phyloP scores from a whole-genome alignment of 2,888 invertebrate species.

The Sinopyrophorus schimmeli region DNA sequence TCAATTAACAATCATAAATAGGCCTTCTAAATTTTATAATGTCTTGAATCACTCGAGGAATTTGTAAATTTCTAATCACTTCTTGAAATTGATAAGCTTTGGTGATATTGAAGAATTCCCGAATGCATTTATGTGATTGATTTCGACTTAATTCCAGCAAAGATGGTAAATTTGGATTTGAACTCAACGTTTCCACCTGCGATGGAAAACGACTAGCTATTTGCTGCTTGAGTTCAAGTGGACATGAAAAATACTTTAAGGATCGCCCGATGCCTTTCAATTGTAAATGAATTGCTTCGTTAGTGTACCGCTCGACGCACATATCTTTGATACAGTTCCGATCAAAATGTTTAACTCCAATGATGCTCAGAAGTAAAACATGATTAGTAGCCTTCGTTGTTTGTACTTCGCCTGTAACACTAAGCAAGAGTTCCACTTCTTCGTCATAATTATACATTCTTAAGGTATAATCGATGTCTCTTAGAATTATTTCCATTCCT shows the following conservation, averaged over 20 bases:
- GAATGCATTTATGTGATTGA: conserved; percentile 34
- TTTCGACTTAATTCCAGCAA: conserved; percentile 41
- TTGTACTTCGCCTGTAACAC: neutral
- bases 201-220: neutral
- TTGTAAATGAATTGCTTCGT: no score
- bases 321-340: neutral
- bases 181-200: neutral
- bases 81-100: conserved; percentile 37
- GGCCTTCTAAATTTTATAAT: conserved; percentile 38
- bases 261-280: neutral
- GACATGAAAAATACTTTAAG: neutral
- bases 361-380: neutral
- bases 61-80: conserved; percentile 32
- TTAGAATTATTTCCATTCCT: no score
- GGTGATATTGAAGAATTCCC: conserved; percentile 24
- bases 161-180: conserved; percentile 32
- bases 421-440: neutral
- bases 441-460: neutral
- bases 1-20: no score
- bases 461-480: neutral
- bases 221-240: neutral
- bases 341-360: neutral
- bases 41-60: conserved; percentile 35
- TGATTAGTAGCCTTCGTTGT: neutral
- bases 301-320: no score